Percentiles rank a stretch among this genome's conserved stretches.
Conservation (phyloP, 2,888 invertebrate genomes). For the Hemicrepidius hirtus region DNA sequence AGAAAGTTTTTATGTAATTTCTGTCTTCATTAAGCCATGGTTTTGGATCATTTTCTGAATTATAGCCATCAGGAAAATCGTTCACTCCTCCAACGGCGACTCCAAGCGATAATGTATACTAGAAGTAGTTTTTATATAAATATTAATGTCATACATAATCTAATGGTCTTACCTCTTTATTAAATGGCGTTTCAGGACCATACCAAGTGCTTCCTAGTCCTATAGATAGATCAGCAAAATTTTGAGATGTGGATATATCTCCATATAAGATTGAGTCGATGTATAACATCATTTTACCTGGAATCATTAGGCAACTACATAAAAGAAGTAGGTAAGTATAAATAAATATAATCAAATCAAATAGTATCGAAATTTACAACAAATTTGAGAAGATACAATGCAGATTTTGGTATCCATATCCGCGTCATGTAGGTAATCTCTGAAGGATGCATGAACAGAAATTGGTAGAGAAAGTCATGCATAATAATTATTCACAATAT, state of each 20-base stretch:
- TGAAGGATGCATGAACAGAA: no score
- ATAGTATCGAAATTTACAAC: no score
- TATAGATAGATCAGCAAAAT: neutral
- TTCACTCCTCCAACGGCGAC: slow-evolving; percentile 79
- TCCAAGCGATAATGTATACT: slow-evolving; percentile 80
- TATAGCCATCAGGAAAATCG: slow-evolving; percentile 75
- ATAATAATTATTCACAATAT: no score
- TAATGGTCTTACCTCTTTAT: slow-evolving; percentile 36
- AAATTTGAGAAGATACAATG: no score
- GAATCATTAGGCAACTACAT: slow-evolving; percentile 1
- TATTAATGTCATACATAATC: neutral
- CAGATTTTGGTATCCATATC: no score
- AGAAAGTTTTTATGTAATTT: slow-evolving; percentile 77
- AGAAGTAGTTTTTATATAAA: slow-evolving; percentile 3
- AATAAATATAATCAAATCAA: no score
- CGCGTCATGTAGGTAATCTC: no score
- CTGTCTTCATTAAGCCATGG: slow-evolving; percentile 78
- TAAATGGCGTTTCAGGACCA: slow-evolving; percentile 15
- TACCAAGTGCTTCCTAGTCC: neutral
- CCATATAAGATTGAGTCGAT: slow-evolving; percentile 68
- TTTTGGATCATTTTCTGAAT: slow-evolving; percentile 70
- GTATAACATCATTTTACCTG: slow-evolving; percentile 65
- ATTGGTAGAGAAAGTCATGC: no score
- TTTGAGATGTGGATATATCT: neutral
- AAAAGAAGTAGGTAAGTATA: no score